phyloP scores from a whole-genome alignment of 2,888 invertebrate species.

The Ashinkailepas kermadecensis region DNA sequence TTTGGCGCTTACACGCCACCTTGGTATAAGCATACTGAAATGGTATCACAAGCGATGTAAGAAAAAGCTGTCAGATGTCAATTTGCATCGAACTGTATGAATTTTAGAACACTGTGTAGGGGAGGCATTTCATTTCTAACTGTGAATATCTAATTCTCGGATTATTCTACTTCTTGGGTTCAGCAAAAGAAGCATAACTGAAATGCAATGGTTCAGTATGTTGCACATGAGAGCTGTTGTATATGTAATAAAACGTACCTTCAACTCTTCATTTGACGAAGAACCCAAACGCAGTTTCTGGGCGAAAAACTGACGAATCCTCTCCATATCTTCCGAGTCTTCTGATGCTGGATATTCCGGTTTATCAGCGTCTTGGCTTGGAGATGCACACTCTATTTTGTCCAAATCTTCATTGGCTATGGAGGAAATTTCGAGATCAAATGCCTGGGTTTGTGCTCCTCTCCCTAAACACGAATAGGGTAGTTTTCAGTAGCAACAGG shows the following conservation, averaged over 20 bases:
- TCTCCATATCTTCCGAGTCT: conserved; percentile 7
- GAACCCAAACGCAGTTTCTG: background rate
- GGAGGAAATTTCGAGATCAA: background rate
- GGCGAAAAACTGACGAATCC: conserved; percentile 12
- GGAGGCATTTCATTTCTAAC: too few relatives aligned
- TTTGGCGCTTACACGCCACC: too few relatives aligned
- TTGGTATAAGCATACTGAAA: too few relatives aligned
- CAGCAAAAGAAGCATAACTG: background rate
- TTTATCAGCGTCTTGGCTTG: background rate
- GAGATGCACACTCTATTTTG: background rate
- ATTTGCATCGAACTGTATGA: too few relatives aligned
- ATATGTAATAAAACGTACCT: background rate
- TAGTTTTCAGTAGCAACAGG: too few relatives aligned
- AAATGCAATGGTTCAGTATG: background rate
- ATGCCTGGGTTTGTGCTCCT: background rate
- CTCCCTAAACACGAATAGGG: background rate
- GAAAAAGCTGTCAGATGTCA: too few relatives aligned
- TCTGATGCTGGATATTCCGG: background rate
- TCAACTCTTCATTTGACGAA: background rate
- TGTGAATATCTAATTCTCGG: too few relatives aligned
- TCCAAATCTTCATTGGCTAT: background rate
- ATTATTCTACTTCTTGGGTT: too few relatives aligned
- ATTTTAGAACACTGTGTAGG: too few relatives aligned
- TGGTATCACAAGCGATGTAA: too few relatives aligned
- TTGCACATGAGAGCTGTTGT: background rate